Conservation (phyloP, 2,113 vertebrate species). For the Neotoma lepida region DNA sequence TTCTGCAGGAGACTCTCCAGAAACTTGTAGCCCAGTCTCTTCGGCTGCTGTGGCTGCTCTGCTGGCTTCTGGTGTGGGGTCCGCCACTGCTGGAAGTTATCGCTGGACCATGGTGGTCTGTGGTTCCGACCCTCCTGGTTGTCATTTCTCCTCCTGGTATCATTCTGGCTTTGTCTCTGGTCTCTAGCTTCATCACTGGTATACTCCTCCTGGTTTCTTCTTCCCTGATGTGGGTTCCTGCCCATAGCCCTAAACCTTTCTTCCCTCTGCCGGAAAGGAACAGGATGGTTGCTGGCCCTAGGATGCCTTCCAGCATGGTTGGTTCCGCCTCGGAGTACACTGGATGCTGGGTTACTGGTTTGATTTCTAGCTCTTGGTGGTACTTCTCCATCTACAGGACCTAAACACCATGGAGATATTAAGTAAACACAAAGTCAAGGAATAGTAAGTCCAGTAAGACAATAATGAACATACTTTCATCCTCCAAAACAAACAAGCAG, state of each 20-base stretch:
- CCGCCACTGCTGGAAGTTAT: slow-evolving; percentile 70
- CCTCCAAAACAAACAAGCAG: slow-evolving; percentile 54
- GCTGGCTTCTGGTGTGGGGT: slow-evolving; percentile 52
- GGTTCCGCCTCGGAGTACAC: slow-evolving; percentile 54
- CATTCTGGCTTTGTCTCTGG: slow-evolving; percentile 71
- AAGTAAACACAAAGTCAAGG: slow-evolving; percentile 56
- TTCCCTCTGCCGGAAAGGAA: slow-evolving; percentile 69
- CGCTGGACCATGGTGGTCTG: slow-evolving; percentile 32
- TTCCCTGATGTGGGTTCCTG: slow-evolving; percentile 70
- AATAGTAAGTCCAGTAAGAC: slow-evolving; percentile 19
- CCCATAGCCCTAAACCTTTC: slow-evolving; percentile 57
- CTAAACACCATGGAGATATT: slow-evolving; percentile 27
- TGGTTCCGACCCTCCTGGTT: slow-evolving; percentile 71
- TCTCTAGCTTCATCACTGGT: slow-evolving; percentile 70
- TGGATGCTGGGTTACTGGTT: slow-evolving; percentile 58
- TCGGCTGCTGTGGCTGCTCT: slow-evolving; percentile 74
- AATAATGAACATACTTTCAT: slow-evolving; percentile 1
- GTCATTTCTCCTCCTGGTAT: slow-evolving; percentile 65
- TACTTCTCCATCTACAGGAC: slow-evolving; percentile 45
- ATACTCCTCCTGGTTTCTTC: slow-evolving; percentile 70
- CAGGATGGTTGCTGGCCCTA: slow-evolving; percentile 39
- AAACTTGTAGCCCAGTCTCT: slow-evolving; percentile 86
- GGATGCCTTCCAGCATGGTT: slow-evolving; percentile 31
- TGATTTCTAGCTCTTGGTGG: slow-evolving; percentile 71
- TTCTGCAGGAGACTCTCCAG: slow-evolving; percentile 89